These are phyloP conservation scores for Leptodirus hochenwartii DNA, from an alignment of 2,888 invertebrate species.

Conservation along the genomic window DNA sequence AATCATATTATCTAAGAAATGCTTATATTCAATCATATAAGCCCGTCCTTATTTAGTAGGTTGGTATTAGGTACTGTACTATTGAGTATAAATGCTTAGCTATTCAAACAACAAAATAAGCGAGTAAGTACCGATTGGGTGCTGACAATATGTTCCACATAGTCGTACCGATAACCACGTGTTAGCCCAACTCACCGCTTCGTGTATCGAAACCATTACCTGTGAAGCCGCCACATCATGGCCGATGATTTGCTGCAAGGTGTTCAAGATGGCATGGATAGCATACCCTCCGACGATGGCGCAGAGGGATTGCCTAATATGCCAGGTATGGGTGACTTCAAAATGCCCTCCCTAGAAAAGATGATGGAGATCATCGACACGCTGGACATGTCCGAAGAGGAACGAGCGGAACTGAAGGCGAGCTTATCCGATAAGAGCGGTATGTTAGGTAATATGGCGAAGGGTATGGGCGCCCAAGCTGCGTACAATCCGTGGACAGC, in stretches of 20 bases:
- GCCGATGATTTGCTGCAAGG: slow-evolving; percentile 16
- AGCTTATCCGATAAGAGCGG: slow-evolving; percentile 7
- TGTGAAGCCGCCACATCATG: slow-evolving; percentile 3
- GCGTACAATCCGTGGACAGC: slow-evolving; percentile 13
- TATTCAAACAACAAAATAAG: too few species aligned
- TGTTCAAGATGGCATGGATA: slow-evolving; percentile 15
- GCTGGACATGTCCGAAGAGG: slow-evolving; percentile 35
- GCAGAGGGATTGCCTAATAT: slow-evolving; percentile 3
- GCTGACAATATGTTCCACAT: too few species aligned
- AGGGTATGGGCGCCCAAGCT: neutral
- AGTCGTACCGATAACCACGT: too few species aligned
- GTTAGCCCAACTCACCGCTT: too few species aligned
- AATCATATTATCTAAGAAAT: too few species aligned
- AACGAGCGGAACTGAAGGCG: slow-evolving; percentile 25
- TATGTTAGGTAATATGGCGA: slow-evolving; percentile 7
- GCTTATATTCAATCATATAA: too few species aligned
- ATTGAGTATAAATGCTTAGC: too few species aligned
- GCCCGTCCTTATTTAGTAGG: too few species aligned
- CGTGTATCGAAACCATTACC: too few species aligned
- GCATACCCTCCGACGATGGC: slow-evolving; percentile 7
- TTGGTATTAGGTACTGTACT: too few species aligned
- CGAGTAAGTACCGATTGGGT: too few species aligned
- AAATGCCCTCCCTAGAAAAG: slow-evolving; percentile 14
- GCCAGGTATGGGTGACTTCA: slow-evolving; percentile 7
- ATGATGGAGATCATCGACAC: slow-evolving; percentile 15